Evolutionary conservation across 2,888 invertebrate genomes (phyloP), one percentile per base, ranked within the genome.

Genomic region (Metacarcinus magister): DNA sequence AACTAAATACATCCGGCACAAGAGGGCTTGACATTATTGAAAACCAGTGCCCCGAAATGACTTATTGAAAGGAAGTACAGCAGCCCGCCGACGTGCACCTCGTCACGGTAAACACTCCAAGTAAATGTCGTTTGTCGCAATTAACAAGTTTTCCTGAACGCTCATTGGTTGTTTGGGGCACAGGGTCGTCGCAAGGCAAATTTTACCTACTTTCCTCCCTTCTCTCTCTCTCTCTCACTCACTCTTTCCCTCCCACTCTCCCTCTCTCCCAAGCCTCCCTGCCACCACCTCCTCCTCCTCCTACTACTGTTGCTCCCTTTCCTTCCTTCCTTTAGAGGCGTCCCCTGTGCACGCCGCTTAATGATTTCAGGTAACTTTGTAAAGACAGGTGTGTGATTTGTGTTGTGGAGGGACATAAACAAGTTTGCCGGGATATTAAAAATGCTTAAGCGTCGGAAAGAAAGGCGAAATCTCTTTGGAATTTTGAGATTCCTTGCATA

Each of bases 1-100:
- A 96, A 94, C 95, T 96, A 96, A 96, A 96, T 96, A 96, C 95
- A 90, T 96, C 94, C 95, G 94, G 91, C 46, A 96, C 46, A 67
- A 96, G 95, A 94, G 95, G 90, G 90, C 95, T 96, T 96, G 95
- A 96, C 95, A 96, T 96, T 96, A 96, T 96, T 96, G 95, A 93
- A 96, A 96, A 96, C 95, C 94, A 91, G 95, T 90, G 94, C 93
- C 90, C 94, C 19, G 95, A 93, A 96, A 96, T 96, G 95, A 96
- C 95, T 96, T 96, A 94, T 94, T 96, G 95, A 96, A 96, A 96
- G 89, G 95, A 87, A 54, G 93, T 91, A 95, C 95, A 95, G 93
- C 46, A 93, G 54, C 87, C 46, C 28, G 54, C 89, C 89, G 32
- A 39, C 89, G 92, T 28, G 95, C 82, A 87, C 87, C 93, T 46